phyloP scores from a whole-genome alignment of 2,797 vertebrate species.

The Philypnodon macrostomus region DNA sequence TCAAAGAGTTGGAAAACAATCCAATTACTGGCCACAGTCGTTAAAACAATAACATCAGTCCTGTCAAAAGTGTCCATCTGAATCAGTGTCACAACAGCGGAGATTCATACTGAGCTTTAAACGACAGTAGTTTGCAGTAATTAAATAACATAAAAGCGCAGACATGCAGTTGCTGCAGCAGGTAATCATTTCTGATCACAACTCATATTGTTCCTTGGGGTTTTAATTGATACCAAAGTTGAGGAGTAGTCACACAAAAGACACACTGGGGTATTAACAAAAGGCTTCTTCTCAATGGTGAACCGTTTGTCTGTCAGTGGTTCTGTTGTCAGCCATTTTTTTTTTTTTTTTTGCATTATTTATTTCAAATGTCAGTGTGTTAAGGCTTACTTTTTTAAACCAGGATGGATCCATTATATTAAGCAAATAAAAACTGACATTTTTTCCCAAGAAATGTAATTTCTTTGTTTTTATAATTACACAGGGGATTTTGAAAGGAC shows the following conservation, averaged over 20 bases:
- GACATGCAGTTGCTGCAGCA: slow-evolving; percentile 10
- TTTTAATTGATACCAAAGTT: background rate
- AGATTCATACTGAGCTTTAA: slow-evolving; percentile 14
- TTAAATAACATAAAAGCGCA: too few species aligned
- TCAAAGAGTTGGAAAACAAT: slow-evolving; percentile 49
- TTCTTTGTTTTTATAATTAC: background rate
- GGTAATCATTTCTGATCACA: background rate
- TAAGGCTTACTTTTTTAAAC: too few species aligned
- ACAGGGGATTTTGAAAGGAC: background rate
- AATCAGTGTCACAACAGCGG: slow-evolving; percentile 41
- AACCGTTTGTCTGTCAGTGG: too few species aligned
- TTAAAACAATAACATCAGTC: slow-evolving; percentile 55
- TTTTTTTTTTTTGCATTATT: too few species aligned
- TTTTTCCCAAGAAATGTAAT: too few species aligned
- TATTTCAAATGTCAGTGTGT: too few species aligned
- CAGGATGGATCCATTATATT: background rate
- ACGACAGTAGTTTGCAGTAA: too few species aligned
- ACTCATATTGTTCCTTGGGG: background rate
- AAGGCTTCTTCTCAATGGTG: too few species aligned
- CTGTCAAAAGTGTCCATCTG: slow-evolving; percentile 47
- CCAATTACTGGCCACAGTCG: slow-evolving; percentile 43
- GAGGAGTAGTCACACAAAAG: background rate
- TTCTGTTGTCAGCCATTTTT: too few species aligned
- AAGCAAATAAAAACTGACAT: background rate
- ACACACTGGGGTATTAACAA: too few species aligned